Evolutionary conservation across 2,797 vertebrate genomes (phyloP).

Genomic region (Arnoldichthys spilopterus): DNA sequence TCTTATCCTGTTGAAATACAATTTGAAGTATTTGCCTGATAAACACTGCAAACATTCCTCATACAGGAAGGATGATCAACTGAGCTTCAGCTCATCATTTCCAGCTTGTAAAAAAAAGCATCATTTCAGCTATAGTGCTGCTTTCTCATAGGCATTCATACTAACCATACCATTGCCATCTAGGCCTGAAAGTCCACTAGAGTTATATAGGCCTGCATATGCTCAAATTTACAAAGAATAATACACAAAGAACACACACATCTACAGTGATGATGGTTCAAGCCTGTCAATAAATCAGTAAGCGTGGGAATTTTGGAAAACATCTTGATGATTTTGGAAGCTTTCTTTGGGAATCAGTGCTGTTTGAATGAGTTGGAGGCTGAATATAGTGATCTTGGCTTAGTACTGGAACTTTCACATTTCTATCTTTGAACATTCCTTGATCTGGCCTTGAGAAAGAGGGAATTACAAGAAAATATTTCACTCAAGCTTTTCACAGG

Average conservation of each 20-base stretch:
- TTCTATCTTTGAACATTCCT: not conserved
- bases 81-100: not conserved
- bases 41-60: constrained; percentile 57
- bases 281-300: not conserved
- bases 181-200: not conserved
- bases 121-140: not conserved
- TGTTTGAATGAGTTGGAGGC: not conserved
- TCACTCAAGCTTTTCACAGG: too few species aligned
- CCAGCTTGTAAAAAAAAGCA: not conserved
- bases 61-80: not conserved
- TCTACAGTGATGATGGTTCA: not conserved
- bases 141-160: not conserved
- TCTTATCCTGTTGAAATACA: constrained; percentile 66
- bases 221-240: not conserved
- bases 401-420: not conserved
- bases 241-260: not conserved
- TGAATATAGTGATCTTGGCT: not conserved
- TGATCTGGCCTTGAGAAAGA: not conserved
- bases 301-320: not conserved
- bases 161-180: not conserved
- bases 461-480: not conserved
- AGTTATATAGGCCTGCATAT: not conserved
- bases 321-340: not conserved
- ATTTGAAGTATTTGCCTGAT: constrained; percentile 65
- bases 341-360: not conserved